A percentile compares a stretch with the other conserved stretches of the same genome.
Conservation (phyloP, 2,113 vertebrate species). For the Xiphophorus maculatus region DNA sequence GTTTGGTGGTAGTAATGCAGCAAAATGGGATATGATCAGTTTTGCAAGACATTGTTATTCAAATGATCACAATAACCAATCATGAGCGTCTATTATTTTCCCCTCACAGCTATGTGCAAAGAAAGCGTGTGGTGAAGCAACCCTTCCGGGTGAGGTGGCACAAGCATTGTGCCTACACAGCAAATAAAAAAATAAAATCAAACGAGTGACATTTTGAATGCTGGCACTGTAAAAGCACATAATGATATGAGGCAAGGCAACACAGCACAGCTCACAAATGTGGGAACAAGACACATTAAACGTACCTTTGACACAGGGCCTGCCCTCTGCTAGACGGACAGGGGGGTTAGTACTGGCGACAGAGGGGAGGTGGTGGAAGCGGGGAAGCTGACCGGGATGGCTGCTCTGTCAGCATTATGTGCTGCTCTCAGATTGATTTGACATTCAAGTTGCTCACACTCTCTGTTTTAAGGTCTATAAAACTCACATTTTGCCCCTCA, state of each 20-base stretch:
- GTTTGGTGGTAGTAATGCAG: neutral
- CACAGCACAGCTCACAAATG: conserved; percentile 55
- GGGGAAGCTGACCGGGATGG: conserved; percentile 32
- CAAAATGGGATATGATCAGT: neutral
- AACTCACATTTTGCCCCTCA: conserved; percentile 29
- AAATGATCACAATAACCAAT: neutral
- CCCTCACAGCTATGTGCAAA: neutral
- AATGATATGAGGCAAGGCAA: conserved; percentile 52
- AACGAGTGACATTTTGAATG: conserved; percentile 68
- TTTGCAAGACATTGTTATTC: neutral
- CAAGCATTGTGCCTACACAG: conserved; percentile 14
- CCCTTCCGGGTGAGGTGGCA: conserved; percentile 7
- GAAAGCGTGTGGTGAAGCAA: neutral
- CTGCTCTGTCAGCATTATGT: conserved; percentile 57
- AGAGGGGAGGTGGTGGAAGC: conserved; percentile 37
- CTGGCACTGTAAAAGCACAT: conserved; percentile 49
- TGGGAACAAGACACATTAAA: conserved; percentile 64
- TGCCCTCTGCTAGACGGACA: conserved; percentile 61
- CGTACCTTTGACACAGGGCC: conserved; percentile 73
- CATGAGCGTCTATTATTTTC: neutral
- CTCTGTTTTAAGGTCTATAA: conserved; percentile 37
- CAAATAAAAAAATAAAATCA: conserved; percentile 24
- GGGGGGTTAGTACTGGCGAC: conserved; percentile 70
- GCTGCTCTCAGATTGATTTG: conserved; percentile 50
- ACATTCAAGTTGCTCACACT: conserved; percentile 47